Conservation (phyloP, 2,797 vertebrate species). For the Trachurus trachurus region DNA sequence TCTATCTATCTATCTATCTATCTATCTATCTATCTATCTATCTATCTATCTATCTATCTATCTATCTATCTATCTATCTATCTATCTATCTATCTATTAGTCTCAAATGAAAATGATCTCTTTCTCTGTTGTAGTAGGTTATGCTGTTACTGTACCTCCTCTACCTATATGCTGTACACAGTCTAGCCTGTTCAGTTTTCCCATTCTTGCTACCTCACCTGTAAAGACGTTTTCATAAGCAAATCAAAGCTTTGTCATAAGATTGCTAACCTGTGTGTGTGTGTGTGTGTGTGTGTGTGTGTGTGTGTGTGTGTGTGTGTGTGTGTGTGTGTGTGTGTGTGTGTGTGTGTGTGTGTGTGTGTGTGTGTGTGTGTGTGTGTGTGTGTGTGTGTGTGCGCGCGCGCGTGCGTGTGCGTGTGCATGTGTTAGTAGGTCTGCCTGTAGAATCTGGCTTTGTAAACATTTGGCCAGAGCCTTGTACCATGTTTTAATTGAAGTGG, state of each 20-base stretch:
- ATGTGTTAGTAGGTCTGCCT: conserved; percentile 31
- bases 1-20: no score
- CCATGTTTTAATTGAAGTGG: conserved; percentile 80
- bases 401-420: neutral
- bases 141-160: neutral
- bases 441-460: conserved; percentile 69
- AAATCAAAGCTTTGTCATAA: conserved; percentile 28
- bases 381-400: conserved; percentile 12
- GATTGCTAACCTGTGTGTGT: conserved; percentile 2
- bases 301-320: neutral
- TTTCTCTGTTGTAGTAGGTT: neutral
- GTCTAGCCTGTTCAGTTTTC: neutral
- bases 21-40: no score
- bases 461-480: conserved; percentile 78
- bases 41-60: no score
- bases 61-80: no score
- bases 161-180: neutral
- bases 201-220: conserved; percentile 4
- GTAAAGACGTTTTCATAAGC: neutral
- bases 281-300: conserved; percentile 1
- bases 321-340: neutral
- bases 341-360: neutral
- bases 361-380: conserved; percentile 5
- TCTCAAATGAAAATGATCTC: neutral
- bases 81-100: no score